Conservation (phyloP, 2,888 invertebrate genomes). For the Tiliacea citrago region DNA sequence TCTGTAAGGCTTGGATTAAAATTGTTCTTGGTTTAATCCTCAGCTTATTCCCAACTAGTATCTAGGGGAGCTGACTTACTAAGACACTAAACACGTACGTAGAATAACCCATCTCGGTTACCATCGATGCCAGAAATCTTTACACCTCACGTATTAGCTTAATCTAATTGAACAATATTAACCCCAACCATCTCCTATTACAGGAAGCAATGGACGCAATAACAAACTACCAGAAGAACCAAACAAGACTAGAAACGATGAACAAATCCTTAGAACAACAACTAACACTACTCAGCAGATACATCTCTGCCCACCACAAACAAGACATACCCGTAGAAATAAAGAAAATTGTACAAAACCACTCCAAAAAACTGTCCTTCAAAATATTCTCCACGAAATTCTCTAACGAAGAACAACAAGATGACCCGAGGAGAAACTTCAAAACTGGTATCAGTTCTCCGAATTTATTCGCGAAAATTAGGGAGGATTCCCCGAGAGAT, state of each 20-base stretch:
- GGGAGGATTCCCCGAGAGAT: constrained; percentile 73
- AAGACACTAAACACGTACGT: too few species aligned
- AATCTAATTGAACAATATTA: background rate
- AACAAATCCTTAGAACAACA: constrained; percentile 94
- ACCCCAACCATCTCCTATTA: constrained; percentile 69
- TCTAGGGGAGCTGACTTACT: too few species aligned
- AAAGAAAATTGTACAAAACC: constrained; percentile 93
- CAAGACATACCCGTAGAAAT: constrained; percentile 94
- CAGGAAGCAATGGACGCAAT: constrained; percentile 93
- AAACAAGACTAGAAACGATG: constrained; percentile 93
- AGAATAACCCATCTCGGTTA: too few species aligned
- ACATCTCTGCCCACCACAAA: constrained; percentile 92
- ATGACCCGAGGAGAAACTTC: constrained; percentile 78
- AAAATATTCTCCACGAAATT: constrained; percentile 86
- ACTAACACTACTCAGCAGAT: constrained; percentile 93
- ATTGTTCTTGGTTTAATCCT: too few species aligned
- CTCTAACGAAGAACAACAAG: constrained; percentile 82
- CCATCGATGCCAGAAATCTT: background rate
- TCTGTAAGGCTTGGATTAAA: too few species aligned
- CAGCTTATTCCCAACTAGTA: too few species aligned
- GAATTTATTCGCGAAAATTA: constrained; percentile 85
- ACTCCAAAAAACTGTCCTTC: constrained; percentile 82
- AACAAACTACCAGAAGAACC: constrained; percentile 91
- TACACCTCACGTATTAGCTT: background rate
- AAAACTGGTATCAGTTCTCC: constrained; percentile 85